Base-by-base conservation (phyloP, 2,888 invertebrate species). In the Cartodere bifasciata region DNA sequence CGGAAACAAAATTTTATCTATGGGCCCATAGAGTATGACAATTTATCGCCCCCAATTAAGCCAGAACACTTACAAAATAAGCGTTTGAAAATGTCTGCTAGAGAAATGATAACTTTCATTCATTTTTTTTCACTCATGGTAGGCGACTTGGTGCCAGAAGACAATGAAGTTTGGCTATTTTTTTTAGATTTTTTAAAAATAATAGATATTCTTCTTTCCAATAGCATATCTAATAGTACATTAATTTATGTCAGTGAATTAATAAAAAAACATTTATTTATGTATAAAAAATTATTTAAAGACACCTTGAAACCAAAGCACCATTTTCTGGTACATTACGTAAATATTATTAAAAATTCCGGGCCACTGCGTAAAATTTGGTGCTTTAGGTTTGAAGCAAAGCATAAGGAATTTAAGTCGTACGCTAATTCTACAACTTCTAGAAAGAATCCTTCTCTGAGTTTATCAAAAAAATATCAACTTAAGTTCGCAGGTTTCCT, bases 71-170 rank as follows among this genome's bases (percentile, higher is more conserved):
- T 33, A 15, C 10, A 33, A 2, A 21, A 15, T 12, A n/a, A 6
- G 5, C 16, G 16, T 7, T 14, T 33, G 9, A 28, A 29, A 23
- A 33, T 28, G 33, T 22, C 28, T 13, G 33, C 33, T 7, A 29
- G 14, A n/a, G 28, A 33, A 23, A 33, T 33, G 33, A 28, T 20
- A 22, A 3, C 4, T 16, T 33, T 33, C 16, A 13, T 25, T 25
- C 25, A 25, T 25, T 25, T 25, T 13, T 25, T 25, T 12, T 13
- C 25, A 25, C 13, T 25, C 11, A 25, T 25, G 4, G 13, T 25
- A 13, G 25, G 25, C 13, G 28, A 28, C 13, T 9, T 32, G 13
- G 5, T 32, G 7, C 32, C 32, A 10, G 9, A n/a, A 16, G 21
- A 16, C 21, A 9, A 28, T 24, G 28, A 28, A 23, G 28, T 29